These are phyloP conservation scores for Turritopsis rubra DNA, from an alignment of 30 jellyfish, hydroid and myxozoan species.

Conservation along the genomic window DNA sequence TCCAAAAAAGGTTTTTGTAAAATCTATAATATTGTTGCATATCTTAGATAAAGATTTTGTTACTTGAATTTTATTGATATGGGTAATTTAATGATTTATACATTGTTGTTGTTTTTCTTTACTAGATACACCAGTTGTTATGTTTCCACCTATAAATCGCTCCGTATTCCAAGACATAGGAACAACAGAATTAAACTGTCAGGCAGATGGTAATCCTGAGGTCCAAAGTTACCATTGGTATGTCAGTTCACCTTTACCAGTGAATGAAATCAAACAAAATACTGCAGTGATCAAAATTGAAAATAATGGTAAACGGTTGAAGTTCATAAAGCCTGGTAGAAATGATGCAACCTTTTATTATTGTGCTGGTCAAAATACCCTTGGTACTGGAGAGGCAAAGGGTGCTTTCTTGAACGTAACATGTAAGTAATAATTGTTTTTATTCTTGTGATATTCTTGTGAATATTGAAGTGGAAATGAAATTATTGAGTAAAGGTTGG, in stretches of 20 bases:
- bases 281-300: not conserved
- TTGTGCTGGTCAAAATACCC: constrained; percentile 77
- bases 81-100: too few species aligned
- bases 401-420: constrained; percentile 58
- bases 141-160: not conserved
- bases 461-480: too few species aligned
- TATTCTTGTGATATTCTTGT: not conserved
- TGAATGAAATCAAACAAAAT: constrained; percentile 10
- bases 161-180: constrained; percentile 29
- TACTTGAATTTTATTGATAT: too few species aligned
- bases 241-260: constrained; percentile 5
- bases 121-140: constrained; percentile 34
- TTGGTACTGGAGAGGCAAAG: constrained; percentile 60
- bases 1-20: not conserved
- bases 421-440: constrained; percentile 81
- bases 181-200: constrained; percentile 25
- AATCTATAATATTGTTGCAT: not conserved
- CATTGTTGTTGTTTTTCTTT: too few species aligned
- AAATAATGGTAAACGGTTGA: constrained; percentile 35
- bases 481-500: too few species aligned
- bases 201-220: constrained; percentile 37
- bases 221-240: constrained; percentile 26
- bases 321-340: constrained; percentile 26
- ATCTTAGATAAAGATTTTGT: not conserved
- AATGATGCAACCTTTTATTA: constrained; percentile 15